Base-by-base conservation (phyloP, 2,888 invertebrate genomes). In the Ophonus ardosiacus region DNA sequence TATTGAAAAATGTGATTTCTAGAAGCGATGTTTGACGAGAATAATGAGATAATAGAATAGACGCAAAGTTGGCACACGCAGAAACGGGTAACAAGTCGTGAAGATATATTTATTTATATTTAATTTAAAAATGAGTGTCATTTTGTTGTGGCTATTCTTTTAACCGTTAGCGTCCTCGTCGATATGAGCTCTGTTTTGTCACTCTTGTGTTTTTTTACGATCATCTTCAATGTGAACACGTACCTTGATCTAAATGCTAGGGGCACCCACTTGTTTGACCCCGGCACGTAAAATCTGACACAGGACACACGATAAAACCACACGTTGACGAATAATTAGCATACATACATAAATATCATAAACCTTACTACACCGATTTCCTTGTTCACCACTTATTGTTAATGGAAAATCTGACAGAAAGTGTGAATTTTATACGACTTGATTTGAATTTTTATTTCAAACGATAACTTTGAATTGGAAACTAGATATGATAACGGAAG, bases 331-430 rank as follows among this genome's bases (percentile, higher is more conserved):
- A 68, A 68, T 68, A 68, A 68, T 68, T 68, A 68, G 68, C 68
- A 68, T 68, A 68, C 68, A 68, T 68, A 68, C 68, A 68, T 68
- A 68, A 68, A 68, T 68, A 68, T 68, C 68, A 68, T 68, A 68
- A 68, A 68, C 68, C 24, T 68, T n/a, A 63, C 63, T 63, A 68
- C 68, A 68, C n/a, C 68, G 68, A 68, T 68, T 68, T 68, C 68
- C 31, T 68, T 68, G 68, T 68, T 38, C 24, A 31, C 5, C 68
- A 68, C 68, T 68, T 68, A 68, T 68, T 68, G 68, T 31, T 68
- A 38, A 68, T 68, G 68, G 68, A 68, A n/a, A 8, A 31, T 38
- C 31, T 38, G 68, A 68, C 68, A 68, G 68, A 68, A 68, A 68
- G 15, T 68, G 68, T 68, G 38, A 38, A 68, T 68, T 68, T 68